Percentiles rank a stretch among this genome's conserved stretches.
These are phyloP conservation scores for Oreochromis spilurus DNA, from an alignment of 2,113 vertebrate species.

Conservation along the genomic window DNA sequence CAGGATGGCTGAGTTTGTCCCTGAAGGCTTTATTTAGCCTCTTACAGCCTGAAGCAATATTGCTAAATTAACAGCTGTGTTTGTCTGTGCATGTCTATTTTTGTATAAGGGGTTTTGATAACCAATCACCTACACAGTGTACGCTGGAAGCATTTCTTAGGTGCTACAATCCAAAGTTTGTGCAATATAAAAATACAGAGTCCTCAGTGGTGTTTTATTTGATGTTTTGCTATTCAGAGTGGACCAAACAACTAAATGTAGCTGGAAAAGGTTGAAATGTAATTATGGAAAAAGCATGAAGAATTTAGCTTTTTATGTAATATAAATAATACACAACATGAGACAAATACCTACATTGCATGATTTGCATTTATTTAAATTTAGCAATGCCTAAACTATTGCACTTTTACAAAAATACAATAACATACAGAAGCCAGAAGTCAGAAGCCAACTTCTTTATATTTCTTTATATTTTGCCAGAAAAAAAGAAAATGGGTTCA, in stretches of 20 bases:
- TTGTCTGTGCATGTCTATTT: background rate
- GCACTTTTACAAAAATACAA: background rate
- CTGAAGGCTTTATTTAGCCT: slow-evolving; percentile 30
- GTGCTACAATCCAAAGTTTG: background rate
- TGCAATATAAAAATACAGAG: background rate
- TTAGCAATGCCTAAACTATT: background rate
- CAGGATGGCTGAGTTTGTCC: slow-evolving; percentile 20
- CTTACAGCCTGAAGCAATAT: slow-evolving; percentile 12
- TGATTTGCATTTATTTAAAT: background rate
- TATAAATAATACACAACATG: background rate
- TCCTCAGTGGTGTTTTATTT: background rate
- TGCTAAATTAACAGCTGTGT: slow-evolving; percentile 19
- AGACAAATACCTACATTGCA: background rate
- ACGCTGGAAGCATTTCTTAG: background rate
- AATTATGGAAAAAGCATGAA: background rate
- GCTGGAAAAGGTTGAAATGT: background rate
- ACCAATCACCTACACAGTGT: background rate
- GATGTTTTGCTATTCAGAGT: background rate
- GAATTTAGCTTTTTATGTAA: background rate
- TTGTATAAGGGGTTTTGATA: background rate
- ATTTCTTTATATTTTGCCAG: background rate
- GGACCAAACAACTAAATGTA: background rate
- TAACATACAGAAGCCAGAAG: background rate
- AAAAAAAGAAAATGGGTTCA: background rate
- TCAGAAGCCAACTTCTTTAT: background rate